Evolutionary conservation across 1,140 invertebrate species (phyloP).

Genomic region (Chrysopa pallens): DNA sequence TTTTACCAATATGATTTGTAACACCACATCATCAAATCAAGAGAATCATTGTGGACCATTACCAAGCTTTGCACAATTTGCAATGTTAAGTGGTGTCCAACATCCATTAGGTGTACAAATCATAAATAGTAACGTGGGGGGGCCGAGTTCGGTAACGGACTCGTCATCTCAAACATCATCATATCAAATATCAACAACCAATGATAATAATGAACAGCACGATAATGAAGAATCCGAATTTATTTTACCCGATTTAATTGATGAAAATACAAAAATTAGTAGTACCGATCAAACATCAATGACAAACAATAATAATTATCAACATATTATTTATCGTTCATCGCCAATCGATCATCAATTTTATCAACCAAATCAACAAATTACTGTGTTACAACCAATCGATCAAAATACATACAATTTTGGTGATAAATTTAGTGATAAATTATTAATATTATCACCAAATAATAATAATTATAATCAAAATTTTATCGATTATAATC

Average conservation of each 20-base stretch:
- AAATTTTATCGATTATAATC: too few relatives aligned
- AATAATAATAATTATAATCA: too few relatives aligned
- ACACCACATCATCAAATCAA: slow-evolving; percentile 6
- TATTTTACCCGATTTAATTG: background rate
- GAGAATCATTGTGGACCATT: slow-evolving; percentile 25
- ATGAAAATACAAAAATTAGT: too few relatives aligned
- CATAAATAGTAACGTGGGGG: slow-evolving; percentile 45
- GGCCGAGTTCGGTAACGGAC: slow-evolving; percentile 39
- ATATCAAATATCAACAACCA: slow-evolving; percentile 23
- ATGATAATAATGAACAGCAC: slow-evolving; percentile 20
- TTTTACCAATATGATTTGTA: background rate
- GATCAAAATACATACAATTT: too few relatives aligned
- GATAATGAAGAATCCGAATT: background rate
- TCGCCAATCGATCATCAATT: too few relatives aligned
- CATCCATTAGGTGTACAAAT: slow-evolving; percentile 18
- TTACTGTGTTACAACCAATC: too few relatives aligned
- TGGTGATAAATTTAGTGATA: too few relatives aligned
- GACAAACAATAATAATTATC: too few relatives aligned
- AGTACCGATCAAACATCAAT: too few relatives aligned
- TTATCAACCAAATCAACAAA: too few relatives aligned
- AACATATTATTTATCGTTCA: too few relatives aligned
- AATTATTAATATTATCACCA: too few relatives aligned
- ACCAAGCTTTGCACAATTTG: slow-evolving; percentile 41
- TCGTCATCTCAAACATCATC: slow-evolving; percentile 21
- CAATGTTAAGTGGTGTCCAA: slow-evolving; percentile 29